Evolutionary conservation across 1,140 invertebrate species (phyloP).

Genomic region (Hirudo medicinalis): DNA sequence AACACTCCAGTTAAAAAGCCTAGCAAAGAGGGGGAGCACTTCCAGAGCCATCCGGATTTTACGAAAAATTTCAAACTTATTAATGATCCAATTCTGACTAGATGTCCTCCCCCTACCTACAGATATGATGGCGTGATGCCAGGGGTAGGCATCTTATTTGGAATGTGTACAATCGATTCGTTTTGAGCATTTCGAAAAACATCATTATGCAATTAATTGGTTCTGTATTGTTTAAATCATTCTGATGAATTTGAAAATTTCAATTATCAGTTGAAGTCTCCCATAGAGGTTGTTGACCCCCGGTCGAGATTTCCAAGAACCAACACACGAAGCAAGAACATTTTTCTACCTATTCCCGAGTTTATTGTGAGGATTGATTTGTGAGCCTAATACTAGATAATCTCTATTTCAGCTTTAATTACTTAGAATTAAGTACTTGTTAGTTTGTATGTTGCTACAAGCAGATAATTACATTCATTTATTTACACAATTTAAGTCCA

Average conservation of each 20-base stretch:
- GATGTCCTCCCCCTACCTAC: slow-evolving; percentile 63
- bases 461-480: no score
- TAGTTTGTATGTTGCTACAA: no score
- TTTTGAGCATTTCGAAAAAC: background rate
- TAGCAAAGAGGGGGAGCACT: background rate
- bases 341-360: no score
- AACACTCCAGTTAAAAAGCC: no score
- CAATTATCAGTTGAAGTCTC: slow-evolving; percentile 52
- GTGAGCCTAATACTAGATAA: no score
- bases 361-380: no score
- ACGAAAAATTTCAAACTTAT: slow-evolving; percentile 64
- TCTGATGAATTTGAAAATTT: background rate
- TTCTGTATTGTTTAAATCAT: background rate
- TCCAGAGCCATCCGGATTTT: slow-evolving; percentile 12
- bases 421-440: no score
- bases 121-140: slow-evolving; percentile 77
- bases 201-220: background rate
- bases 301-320: slow-evolving; percentile 61
- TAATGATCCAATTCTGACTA: slow-evolving; percentile 76
- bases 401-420: no score
- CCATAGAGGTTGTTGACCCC: slow-evolving; percentile 71
- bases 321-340: slow-evolving; percentile 41
- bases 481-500: no score
- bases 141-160: slow-evolving; percentile 37
- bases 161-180: background rate